A percentile compares a stretch with the other conserved stretches of the same genome.
Conservation (phyloP, 2,113 vertebrate species). For the Mugil cephalus region DNA sequence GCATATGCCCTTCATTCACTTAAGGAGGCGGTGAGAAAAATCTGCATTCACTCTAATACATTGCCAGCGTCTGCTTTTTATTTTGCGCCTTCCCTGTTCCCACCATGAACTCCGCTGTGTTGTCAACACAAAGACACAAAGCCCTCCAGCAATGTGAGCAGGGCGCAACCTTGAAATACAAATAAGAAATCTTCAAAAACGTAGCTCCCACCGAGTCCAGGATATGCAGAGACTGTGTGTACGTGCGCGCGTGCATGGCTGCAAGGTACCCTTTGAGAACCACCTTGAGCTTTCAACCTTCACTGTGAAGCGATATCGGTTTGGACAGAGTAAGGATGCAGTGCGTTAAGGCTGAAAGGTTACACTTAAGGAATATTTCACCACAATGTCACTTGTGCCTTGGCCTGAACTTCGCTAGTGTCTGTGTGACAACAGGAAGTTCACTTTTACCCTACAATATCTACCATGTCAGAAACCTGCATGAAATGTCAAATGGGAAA, state of each 20-base stretch:
- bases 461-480: background rate
- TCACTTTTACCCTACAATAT: background rate
- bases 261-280: constrained; percentile 40
- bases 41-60: background rate
- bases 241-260: constrained; percentile 27
- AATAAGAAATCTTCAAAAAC: constrained; percentile 65
- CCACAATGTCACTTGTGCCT: background rate
- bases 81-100: constrained; percentile 34
- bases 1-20: constrained; percentile 17
- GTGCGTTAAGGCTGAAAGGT: constrained; percentile 28
- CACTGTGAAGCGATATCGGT: constrained; percentile 42
- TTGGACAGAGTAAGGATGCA: constrained; percentile 56
- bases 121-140: constrained; percentile 58
- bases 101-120: constrained; percentile 31
- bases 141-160: constrained; percentile 61
- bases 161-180: constrained; percentile 67
- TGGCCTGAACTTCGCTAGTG: background rate
- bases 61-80: constrained; percentile 16
- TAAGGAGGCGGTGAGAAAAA: background rate
- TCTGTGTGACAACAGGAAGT: background rate
- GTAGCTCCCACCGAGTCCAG: constrained; percentile 34
- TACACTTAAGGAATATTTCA: background rate
- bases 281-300: constrained; percentile 64
- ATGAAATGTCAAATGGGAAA: background rate
- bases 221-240: constrained; percentile 21